Evolutionary conservation across 2,888 invertebrate species (phyloP), one percentile per base, ranked within the genome.

Genomic region (Chalcosyrphus nemorum): DNA sequence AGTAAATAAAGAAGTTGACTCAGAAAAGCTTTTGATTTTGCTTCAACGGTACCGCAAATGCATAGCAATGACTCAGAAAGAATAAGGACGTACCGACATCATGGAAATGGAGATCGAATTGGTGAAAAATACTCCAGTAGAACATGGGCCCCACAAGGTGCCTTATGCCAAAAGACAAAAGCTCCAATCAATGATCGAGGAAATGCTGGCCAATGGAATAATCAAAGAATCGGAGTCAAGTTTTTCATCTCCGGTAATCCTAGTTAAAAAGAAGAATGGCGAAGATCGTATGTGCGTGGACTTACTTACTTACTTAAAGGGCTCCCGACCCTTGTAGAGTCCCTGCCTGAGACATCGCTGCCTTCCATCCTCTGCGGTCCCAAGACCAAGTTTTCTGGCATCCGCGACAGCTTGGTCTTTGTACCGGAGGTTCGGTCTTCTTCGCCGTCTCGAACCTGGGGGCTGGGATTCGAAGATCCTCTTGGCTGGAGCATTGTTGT

Each of bases 251-350:
- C 76, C 59, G 1, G 68, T 68, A 0, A 45, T 68, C 0, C 9
- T 76, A 0, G 68, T 76, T 0, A 68, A 76, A 6, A 63, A 70
- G 15, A 77, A 77, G 2, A 77, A 63, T 19, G 70, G 61, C 5
- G 68, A 61, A 9, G 17, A 45, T 3, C 7, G 61, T 2, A 29
- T 45, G 61, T 61, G 61, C 41, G 61, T 61, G 9, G 43, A 74
- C n/a, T n/a, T n/a, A n/a, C n/a, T n/a, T n/a, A n/a, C n/a, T n/a
- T n/a, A n/a, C n/a, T n/a, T n/a, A n/a, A n/a, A n/a, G n/a, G n/a
- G n/a, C n/a, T n/a, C n/a, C n/a, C n/a, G n/a, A n/a, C n/a, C n/a
- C n/a, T n/a, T n/a, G n/a, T n/a, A n/a, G n/a, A n/a, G n/a, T n/a
- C n/a, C n/a, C n/a, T n/a, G n/a, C n/a, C n/a, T n/a, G n/a, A n/a